Conservation (phyloP, 1,140 invertebrate species). For the Pomacea maculata region DNA sequence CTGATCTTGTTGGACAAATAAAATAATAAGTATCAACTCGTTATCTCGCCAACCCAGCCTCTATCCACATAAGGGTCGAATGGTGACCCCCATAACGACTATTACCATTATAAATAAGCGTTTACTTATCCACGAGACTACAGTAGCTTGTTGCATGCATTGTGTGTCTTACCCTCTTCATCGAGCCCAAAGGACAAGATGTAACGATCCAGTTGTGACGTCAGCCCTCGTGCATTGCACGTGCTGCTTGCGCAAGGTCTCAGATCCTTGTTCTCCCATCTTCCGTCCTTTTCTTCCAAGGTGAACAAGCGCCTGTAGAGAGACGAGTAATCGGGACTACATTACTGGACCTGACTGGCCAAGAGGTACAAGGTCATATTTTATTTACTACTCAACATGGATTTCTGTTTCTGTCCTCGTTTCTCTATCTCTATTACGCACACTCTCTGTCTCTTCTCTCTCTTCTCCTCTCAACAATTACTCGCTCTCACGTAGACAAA, state of each 20-base stretch:
- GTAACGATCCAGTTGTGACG: constrained; percentile 33
- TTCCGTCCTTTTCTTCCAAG: constrained; percentile 34
- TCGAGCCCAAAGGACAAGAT: constrained; percentile 62
- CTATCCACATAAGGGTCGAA: no score
- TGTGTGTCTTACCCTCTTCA: constrained; percentile 45
- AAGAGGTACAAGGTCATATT: neutral
- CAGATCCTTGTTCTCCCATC: constrained; percentile 49
- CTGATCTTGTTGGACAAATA: no score
- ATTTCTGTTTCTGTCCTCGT: no score
- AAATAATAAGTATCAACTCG: no score
- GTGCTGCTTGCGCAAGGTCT: constrained; percentile 48
- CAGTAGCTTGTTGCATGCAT: no score
- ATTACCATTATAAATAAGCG: no score
- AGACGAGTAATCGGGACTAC: neutral
- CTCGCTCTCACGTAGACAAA: no score
- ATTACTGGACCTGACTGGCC: neutral
- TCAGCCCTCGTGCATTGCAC: constrained; percentile 46
- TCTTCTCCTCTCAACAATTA: neutral
- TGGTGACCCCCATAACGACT: no score
- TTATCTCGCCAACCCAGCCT: neutral
- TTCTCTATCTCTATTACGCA: neutral
- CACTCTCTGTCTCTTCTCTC: neutral
- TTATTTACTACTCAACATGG: no score
- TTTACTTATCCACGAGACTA: no score
- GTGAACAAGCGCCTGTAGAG: constrained; percentile 45